Percentiles rank a stretch among this genome's conserved stretches.
phyloP scores from a whole-genome alignment of 1,140 invertebrate genomes.

The Nebria ingens region DNA sequence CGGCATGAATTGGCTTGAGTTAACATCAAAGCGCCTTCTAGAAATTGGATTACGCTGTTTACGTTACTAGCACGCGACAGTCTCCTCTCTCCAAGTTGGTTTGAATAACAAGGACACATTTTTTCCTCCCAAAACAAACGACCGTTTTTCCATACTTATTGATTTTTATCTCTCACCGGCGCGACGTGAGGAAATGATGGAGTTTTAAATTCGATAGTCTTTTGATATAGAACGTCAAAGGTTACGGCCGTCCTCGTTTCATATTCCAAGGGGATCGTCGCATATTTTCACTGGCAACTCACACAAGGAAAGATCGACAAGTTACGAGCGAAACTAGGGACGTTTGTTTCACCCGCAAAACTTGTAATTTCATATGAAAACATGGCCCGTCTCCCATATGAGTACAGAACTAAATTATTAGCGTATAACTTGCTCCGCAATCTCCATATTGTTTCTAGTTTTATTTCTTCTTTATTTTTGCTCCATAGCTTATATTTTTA shows the following conservation, averaged over 20 bases:
- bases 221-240: conserved; percentile 3
- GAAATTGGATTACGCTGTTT: conserved; percentile 20
- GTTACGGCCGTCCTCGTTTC: neutral
- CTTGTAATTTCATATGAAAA: too few relatives aligned
- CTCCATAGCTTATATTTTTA: too few relatives aligned
- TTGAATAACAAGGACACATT: conserved; percentile 6
- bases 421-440: too few relatives aligned
- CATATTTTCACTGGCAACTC: neutral
- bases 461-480: too few relatives aligned
- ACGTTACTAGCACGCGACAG: conserved; percentile 6
- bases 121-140: conserved; percentile 1
- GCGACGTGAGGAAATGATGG: neutral
- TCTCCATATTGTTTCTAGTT: too few relatives aligned
- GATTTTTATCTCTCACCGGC: neutral
- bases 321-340: too few relatives aligned
- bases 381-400: too few relatives aligned
- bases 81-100: neutral
- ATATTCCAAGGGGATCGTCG: neutral
- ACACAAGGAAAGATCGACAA: too few relatives aligned
- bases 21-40: conserved; percentile 4
- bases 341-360: too few relatives aligned
- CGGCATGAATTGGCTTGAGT: conserved; percentile 6
- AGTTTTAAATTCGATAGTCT: conserved; percentile 7
- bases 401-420: too few relatives aligned
- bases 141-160: conserved; percentile 6